Evolutionary conservation across 2,888 invertebrate species (phyloP).

Genomic region (Minunthozetes semirufus): DNA sequence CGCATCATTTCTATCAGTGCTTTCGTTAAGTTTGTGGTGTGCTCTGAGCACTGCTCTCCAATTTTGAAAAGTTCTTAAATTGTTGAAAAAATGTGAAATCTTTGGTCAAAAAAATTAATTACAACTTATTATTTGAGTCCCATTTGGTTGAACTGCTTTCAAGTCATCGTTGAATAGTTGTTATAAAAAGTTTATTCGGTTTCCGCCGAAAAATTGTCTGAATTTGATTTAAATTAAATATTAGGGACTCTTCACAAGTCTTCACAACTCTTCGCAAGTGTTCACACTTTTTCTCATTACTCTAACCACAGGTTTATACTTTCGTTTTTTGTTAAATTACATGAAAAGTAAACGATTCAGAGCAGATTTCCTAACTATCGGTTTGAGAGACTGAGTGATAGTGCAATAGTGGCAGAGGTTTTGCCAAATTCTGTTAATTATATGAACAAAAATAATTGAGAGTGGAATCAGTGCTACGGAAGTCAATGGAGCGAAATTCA

Average conservation of each 20-base stretch:
- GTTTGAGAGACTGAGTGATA: background rate
- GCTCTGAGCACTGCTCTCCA: no score
- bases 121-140: conserved; percentile 9
- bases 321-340: conserved; percentile 20
- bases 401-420: background rate
- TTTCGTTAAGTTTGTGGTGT: no score
- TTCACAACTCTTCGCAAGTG: background rate
- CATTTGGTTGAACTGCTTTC: background rate
- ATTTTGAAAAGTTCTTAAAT: no score
- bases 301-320: background rate
- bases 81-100: background rate
- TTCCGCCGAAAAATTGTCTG: background rate
- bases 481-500: conserved; percentile 23
- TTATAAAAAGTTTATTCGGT: no score
- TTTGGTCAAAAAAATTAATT: conserved; percentile 23
- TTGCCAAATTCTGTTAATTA: conserved; percentile 25
- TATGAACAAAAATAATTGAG: conserved; percentile 1
- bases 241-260: background rate
- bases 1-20: no score
- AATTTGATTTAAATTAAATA: conserved; percentile 28
- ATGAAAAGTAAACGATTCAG: conserved; percentile 24
- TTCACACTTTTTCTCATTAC: background rate
- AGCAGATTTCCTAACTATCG: conserved; percentile 19
- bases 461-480: no score
- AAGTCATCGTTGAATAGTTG: background rate